A percentile compares a stretch with the other conserved stretches of the same genome.
These are phyloP conservation scores for Lasioglossum morio DNA, from an alignment of 2,888 invertebrate species.

Conservation along the genomic window DNA sequence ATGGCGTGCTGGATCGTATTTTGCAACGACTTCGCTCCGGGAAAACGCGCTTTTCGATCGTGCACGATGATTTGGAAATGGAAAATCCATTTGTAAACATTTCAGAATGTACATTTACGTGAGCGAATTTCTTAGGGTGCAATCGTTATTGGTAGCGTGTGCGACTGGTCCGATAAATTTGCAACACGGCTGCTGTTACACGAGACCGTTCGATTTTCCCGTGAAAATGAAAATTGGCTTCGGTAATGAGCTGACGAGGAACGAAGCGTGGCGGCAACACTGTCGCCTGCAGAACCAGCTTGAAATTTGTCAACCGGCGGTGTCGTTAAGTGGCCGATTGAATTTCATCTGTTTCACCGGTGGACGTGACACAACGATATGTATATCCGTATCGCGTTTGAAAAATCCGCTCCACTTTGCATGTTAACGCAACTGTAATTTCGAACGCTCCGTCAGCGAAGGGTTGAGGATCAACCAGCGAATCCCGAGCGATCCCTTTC, in stretches of 20 bases:
- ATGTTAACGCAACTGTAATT: neutral
- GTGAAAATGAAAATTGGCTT: conserved; percentile 67
- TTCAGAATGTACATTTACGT: neutral
- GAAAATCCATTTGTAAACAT: neutral
- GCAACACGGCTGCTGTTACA: neutral
- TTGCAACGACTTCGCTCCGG: neutral
- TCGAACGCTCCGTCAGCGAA: neutral
- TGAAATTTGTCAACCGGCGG: conserved; percentile 56
- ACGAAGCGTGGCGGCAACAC: conserved; percentile 48
- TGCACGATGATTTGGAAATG: neutral
- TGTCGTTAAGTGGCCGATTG: conserved; percentile 63
- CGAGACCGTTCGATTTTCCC: neutral
- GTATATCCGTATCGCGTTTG: neutral
- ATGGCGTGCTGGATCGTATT: neutral
- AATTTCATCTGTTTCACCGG: conserved; percentile 39
- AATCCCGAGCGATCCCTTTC: neutral
- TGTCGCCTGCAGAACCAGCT: conserved; percentile 53
- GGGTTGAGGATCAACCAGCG: neutral
- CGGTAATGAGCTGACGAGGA: conserved; percentile 61
- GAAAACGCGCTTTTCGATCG: neutral
- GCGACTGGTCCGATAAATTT: neutral
- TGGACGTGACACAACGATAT: conserved; percentile 21
- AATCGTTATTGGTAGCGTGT: neutral
- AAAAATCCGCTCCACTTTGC: neutral
- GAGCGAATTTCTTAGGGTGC: neutral